phyloP scores from a whole-genome alignment of 2,797 vertebrate species.

The Morelia viridis region DNA sequence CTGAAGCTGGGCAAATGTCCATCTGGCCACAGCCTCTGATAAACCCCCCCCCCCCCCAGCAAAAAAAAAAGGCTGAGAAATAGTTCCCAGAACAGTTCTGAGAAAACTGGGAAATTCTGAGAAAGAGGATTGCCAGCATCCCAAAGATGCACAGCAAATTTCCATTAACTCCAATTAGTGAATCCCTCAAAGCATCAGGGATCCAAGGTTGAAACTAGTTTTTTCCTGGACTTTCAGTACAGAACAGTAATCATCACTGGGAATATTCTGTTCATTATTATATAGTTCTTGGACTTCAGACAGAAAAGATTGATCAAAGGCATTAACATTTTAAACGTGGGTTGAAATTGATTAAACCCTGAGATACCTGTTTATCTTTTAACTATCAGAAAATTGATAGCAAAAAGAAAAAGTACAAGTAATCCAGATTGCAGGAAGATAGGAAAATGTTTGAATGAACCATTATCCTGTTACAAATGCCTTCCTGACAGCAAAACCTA shows the following conservation, averaged over 20 bases:
- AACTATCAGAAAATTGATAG: neutral
- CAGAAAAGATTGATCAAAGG: neutral
- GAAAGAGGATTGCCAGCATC: too few species aligned
- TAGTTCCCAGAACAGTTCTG: too few species aligned
- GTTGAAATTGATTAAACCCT: neutral
- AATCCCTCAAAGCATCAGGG: neutral
- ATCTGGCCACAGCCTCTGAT: neutral
- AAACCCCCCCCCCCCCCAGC: too few species aligned
- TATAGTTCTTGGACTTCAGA: neutral
- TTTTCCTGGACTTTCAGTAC: too few species aligned
- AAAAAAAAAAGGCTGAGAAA: too few species aligned
- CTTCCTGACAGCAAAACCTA: slow-evolving; percentile 10
- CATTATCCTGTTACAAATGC: slow-evolving; percentile 34
- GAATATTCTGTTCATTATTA: neutral
- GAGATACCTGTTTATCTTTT: neutral
- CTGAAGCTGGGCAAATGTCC: neutral
- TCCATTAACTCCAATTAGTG: too few species aligned
- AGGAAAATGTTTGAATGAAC: slow-evolving; percentile 41
- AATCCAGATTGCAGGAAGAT: slow-evolving; percentile 11
- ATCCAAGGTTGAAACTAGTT: neutral
- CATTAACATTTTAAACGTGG: neutral
- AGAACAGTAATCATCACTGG: neutral
- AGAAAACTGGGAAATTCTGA: too few species aligned
- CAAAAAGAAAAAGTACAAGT: slow-evolving; percentile 5
- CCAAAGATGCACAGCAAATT: too few species aligned